A percentile compares a stretch with the other conserved stretches of the same genome.
These are phyloP conservation scores for Isichthys henryi DNA, from an alignment of 2,113 vertebrate genomes.

Conservation along the genomic window DNA sequence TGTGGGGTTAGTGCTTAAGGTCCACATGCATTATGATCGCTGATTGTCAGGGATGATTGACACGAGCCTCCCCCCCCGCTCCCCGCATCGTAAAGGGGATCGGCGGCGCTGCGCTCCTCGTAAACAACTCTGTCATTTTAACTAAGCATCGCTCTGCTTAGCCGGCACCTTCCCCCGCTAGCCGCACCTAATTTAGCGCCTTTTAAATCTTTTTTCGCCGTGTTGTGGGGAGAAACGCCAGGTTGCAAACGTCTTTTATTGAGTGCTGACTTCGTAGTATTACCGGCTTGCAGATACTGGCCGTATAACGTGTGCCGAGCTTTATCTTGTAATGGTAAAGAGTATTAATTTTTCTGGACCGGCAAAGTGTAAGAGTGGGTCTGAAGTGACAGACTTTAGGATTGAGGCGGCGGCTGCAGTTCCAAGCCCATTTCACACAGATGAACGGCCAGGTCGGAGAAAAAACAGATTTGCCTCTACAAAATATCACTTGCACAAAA, in stretches of 20 bases:
- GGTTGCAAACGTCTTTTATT: slow-evolving; percentile 76
- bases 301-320: slow-evolving; percentile 66
- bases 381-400: slow-evolving; percentile 67
- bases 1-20: slow-evolving; percentile 21
- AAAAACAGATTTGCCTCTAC: slow-evolving; percentile 43
- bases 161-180: slow-evolving; percentile 63
- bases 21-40: slow-evolving; percentile 47
- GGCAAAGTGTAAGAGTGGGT: slow-evolving; percentile 54
- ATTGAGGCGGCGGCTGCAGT: slow-evolving; percentile 56
- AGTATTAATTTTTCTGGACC: slow-evolving; percentile 68
- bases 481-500: slow-evolving; percentile 47
- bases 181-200: slow-evolving; percentile 72
- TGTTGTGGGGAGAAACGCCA: slow-evolving; percentile 68
- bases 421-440: slow-evolving; percentile 58
- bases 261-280: slow-evolving; percentile 73
- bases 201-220: slow-evolving; percentile 69
- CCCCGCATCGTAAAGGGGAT: slow-evolving; percentile 53
- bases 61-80: slow-evolving; percentile 21
- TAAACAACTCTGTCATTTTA: slow-evolving; percentile 74
- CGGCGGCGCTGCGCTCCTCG: slow-evolving; percentile 44
- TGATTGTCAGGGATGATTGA: slow-evolving; percentile 51
- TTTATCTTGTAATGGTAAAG: slow-evolving; percentile 75
- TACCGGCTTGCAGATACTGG: slow-evolving; percentile 68
- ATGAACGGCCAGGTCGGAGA: slow-evolving; percentile 24
- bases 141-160: slow-evolving; percentile 69